Base-by-base conservation (phyloP, 2,888 invertebrate genomes). In the Nymphalis c-album region DNA sequence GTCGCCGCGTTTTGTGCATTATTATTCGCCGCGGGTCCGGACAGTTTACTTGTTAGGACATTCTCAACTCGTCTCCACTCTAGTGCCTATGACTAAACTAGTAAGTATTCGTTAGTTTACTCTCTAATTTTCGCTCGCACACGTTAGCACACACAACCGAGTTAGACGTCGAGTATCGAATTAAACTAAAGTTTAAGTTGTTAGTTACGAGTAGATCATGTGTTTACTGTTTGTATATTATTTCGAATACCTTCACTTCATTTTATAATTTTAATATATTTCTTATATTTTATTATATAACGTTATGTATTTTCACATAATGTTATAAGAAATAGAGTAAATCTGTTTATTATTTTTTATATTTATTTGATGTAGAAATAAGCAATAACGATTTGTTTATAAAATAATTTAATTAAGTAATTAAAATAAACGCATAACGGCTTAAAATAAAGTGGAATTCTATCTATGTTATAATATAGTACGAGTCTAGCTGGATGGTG, bases 91-190 rank as follows among this genome's bases (percentile, higher is more conserved):
- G 79, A 77, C 77, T 77, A 73, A 77, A 82, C 80, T 81, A 76
- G 74, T 75, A 81, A 84, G 78, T 81, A 79, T 81, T 76, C 79
- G 73, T 69, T 76, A 82, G 83, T 84, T 85, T 85, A 78, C 81
- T 81, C 84, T 83, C 80, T 83, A 85, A 85, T 85, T 87, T 86
- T 80, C 80, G 78, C 81, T 80, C 75, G 74, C 79, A 77, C 82
- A 79, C 79, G 80, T 81, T 70, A 62, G 62, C 60, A 50, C 63
- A 70, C 64, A 68, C 68, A 63, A 60, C 55, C 60, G 63, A 73
- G 64, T 71, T 62, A 63, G 35, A 53, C 53, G 60, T 68, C 61
- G 60, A 66, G 68, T 66, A 65, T 73, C 69, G 60, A 64, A 70
- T 73, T 71, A 69, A n/a, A 70, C 69, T 53, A 70, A 70, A 71